phyloP scores from a whole-genome alignment of 2,888 invertebrate species.

The Lycophotia porphyrea region DNA sequence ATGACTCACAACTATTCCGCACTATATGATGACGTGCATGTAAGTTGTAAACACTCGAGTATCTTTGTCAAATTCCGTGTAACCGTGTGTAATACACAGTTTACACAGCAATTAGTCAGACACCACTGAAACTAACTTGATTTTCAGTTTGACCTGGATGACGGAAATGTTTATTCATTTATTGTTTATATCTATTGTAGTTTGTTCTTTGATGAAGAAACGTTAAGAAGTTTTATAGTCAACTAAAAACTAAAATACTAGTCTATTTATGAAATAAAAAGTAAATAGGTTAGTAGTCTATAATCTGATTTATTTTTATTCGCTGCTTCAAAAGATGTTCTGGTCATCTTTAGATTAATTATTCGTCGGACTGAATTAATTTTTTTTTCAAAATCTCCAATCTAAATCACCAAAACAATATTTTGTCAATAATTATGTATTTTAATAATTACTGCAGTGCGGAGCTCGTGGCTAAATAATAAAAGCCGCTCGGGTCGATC shows the following conservation, averaged over 20 bases:
- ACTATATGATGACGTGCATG: conserved; percentile 42
- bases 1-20: conserved; percentile 37
- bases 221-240: conserved; percentile 3
- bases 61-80: conserved; percentile 51
- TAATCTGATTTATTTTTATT: not conserved
- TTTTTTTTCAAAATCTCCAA: not conserved
- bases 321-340: not conserved
- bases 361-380: not conserved
- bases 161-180: conserved; percentile 21
- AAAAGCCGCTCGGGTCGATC: too few relatives aligned
- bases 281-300: not conserved
- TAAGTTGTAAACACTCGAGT: conserved; percentile 30
- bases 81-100: conserved; percentile 53
- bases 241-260: not conserved
- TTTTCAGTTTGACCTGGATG: conserved; percentile 38
- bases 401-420: not conserved
- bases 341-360: not conserved
- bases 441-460: not conserved
- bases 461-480: too few relatives aligned
- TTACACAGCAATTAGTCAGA: conserved; percentile 45
- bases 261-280: not conserved
- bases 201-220: conserved; percentile 14
- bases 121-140: conserved; percentile 35
- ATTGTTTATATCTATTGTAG: conserved; percentile 16
- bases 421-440: not conserved